Evolutionary conservation across 2,113 vertebrate species (phyloP).

Genomic region (Zapornia atra): DNA sequence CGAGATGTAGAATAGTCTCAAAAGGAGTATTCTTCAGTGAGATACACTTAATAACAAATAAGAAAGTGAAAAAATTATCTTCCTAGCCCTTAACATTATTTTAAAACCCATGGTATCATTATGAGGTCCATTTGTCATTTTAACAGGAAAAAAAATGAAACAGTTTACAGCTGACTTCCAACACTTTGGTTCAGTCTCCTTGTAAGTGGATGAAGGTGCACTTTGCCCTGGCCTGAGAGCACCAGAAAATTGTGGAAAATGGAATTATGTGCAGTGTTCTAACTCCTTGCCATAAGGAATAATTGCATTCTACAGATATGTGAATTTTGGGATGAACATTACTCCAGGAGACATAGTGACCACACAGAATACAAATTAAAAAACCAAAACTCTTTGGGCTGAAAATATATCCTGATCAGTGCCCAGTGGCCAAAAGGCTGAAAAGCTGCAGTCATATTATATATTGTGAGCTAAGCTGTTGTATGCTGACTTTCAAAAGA

Average conservation of each 20-base stretch:
- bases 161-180: background rate
- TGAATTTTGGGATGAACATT: background rate
- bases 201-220: background rate
- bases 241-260: background rate
- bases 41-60: background rate
- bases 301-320: background rate
- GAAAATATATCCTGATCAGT: background rate
- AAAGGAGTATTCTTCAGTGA: background rate
- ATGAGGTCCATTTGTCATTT: background rate
- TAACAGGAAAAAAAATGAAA: background rate
- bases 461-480: background rate
- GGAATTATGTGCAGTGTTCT: background rate
- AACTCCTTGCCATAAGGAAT: background rate
- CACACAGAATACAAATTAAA: background rate
- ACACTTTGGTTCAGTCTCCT: background rate
- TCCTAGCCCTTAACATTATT: background rate
- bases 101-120: background rate
- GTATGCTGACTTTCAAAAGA: background rate
- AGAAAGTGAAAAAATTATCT: background rate
- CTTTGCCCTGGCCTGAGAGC: background rate
- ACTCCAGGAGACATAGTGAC: background rate
- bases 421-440: background rate
- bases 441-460: background rate
- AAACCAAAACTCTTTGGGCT: background rate
- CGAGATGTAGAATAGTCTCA: background rate